Base-by-base conservation (phyloP, 2,888 invertebrate species). In the Leistus spinibarbis region DNA sequence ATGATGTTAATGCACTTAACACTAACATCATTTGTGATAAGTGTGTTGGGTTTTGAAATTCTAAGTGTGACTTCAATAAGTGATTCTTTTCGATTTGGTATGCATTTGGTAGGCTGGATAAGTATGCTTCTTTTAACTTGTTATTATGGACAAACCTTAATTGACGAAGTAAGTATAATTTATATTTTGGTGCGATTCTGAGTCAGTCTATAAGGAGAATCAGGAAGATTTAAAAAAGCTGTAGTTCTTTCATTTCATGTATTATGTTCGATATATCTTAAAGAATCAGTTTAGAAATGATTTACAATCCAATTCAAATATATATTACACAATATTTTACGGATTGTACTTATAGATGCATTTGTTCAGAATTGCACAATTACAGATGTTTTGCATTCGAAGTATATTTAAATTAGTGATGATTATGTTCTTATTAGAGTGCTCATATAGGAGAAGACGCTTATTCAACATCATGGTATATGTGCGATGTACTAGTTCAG, bases 1-100 rank as follows among this genome's bases (percentile, higher is more conserved):
- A 82, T 81, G 80, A 78, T 82, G 79, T 65, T 82, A 16, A 78
- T 82, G 27, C 81, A 82, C 71, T 80, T 82, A 56, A 80, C 81
- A 13, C 78, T 80, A 70, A 82, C 81, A n/a, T 80, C 81, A 20
- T 78, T 82, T 71, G 79, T 81, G 5, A 79, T 82, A 62, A 81
- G 82, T 65, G 78, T 81, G 4, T 76, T 82, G 64, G 82, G 82
- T 23, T 81, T 81, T 74, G 76, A 81, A 78, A 79, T 82, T 16
- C 78, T 81, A 19, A 80, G 80, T 76, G 81, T 80, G 20, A 77
- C 78, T 13, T 78, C 79, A 54, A 77, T 73, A 71, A 78, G 76
- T 67, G 80, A 80, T 76, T 79, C 79, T 20, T 76, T 79, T 19
- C 76, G 82, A 70, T 82, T 81, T 76, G 74, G 79, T n/a, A 76